phyloP scores from a whole-genome alignment of 2,113 vertebrate genomes.

The Amia ocellicauda region DNA sequence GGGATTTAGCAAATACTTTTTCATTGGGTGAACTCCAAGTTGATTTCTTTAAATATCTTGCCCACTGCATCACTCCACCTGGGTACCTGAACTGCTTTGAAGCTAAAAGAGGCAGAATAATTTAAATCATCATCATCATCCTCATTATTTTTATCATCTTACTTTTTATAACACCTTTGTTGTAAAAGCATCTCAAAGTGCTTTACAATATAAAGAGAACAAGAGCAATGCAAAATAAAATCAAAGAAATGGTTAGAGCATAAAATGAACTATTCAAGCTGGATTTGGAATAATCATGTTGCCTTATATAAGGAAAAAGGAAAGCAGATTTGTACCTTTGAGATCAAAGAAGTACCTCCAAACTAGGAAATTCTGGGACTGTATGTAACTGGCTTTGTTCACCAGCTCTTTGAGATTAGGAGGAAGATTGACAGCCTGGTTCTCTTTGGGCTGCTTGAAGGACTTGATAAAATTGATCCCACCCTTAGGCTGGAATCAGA shows the following conservation, averaged over 20 bases:
- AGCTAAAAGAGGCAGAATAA: constrained; percentile 34
- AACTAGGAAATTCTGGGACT: constrained; percentile 33
- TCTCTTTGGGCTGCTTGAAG: constrained; percentile 50
- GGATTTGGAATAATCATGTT: no score
- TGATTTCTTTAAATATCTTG: constrained; percentile 45
- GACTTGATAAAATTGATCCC: constrained; percentile 58
- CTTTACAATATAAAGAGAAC: no score
- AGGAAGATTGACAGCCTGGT: constrained; percentile 55
- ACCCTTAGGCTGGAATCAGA: constrained; percentile 44
- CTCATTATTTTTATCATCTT: no score
- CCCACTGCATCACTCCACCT: constrained; percentile 59
- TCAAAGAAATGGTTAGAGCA: no score
- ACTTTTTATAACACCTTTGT: no score
- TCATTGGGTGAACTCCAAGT: constrained; percentile 40
- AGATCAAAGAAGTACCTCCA: constrained; percentile 62
- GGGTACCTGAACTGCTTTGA: constrained; percentile 50
- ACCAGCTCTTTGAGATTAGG: constrained; percentile 16
- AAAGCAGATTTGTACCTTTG: constrained; percentile 44
- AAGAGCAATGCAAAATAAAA: no score
- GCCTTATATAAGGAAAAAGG: no score
- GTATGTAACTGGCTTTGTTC: background rate
- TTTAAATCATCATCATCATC: no score
- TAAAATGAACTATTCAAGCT: no score
- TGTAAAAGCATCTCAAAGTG: no score
- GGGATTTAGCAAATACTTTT: constrained; percentile 50